Conservation (phyloP, 2,797 vertebrate genomes). For the Pseudopleuronectes americanus region DNA sequence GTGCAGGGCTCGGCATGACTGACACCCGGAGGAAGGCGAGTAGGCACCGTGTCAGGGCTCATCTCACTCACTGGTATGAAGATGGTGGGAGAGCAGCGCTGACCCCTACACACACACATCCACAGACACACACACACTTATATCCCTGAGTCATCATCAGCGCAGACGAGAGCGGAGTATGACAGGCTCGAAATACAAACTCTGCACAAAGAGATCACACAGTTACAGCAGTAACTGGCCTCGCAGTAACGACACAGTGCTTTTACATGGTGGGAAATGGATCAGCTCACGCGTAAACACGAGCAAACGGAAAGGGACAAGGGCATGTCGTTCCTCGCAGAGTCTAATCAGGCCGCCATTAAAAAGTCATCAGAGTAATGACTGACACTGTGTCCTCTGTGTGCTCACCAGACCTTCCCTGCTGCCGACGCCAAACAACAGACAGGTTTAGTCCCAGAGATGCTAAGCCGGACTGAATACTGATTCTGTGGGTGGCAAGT, state of each 20-base stretch:
- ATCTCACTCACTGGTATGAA: slow-evolving; percentile 73
- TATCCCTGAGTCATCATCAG: slow-evolving; percentile 67
- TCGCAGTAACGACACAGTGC: not conserved
- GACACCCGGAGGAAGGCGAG: slow-evolving; percentile 76
- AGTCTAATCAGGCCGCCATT: slow-evolving; percentile 77
- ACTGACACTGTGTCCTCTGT: slow-evolving; percentile 67
- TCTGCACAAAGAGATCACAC: slow-evolving; percentile 30
- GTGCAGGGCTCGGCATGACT: slow-evolving; percentile 57
- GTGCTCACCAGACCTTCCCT: slow-evolving; percentile 56
- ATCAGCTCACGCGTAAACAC: slow-evolving; percentile 44
- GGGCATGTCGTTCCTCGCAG: slow-evolving; percentile 68
- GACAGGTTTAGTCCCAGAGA: slow-evolving; percentile 43
- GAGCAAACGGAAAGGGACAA: slow-evolving; percentile 56
- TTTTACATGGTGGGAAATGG: slow-evolving; percentile 33
- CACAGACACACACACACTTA: slow-evolving; percentile 33
- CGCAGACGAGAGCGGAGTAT: slow-evolving; percentile 37
- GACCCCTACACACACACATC: slow-evolving; percentile 23
- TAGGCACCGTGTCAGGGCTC: slow-evolving; percentile 72
- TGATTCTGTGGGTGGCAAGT: slow-evolving; percentile 31
- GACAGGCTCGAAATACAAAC: slow-evolving; percentile 45
- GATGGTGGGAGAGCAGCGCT: slow-evolving; percentile 47
- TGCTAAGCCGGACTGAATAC: slow-evolving; percentile 27
- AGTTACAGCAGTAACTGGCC: slow-evolving; percentile 13
- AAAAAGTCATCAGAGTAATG: slow-evolving; percentile 79
- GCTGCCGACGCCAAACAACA: slow-evolving; percentile 44